These are phyloP conservation scores for Eristalis intricaria DNA, from an alignment of 2,888 invertebrate genomes.

Conservation along the genomic window DNA sequence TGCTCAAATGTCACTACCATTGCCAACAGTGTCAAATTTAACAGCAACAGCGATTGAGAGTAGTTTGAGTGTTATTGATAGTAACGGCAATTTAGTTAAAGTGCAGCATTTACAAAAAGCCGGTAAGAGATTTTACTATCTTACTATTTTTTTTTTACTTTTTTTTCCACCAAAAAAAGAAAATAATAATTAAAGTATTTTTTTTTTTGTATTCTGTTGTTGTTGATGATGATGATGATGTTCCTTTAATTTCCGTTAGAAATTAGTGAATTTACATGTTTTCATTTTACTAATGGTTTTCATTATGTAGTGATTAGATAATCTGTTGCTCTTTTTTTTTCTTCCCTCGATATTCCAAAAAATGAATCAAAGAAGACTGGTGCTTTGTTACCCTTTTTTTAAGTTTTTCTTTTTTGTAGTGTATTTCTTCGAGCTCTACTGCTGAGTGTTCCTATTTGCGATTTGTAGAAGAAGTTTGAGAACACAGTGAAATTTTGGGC, in stretches of 20 bases:
- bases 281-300: slow-evolving; percentile 37
- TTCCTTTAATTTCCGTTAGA: slow-evolving; percentile 4
- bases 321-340: slow-evolving; percentile 20
- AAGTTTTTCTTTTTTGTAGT: not conserved
- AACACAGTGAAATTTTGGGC: no score
- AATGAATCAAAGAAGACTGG: not conserved
- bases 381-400: slow-evolving; percentile 2
- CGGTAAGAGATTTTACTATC: slow-evolving; percentile 43
- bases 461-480: no score
- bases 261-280: slow-evolving; percentile 12
- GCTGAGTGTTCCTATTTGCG: slow-evolving; percentile 15
- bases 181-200: not conserved
- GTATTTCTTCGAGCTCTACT: not conserved
- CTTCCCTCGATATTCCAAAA: not conserved
- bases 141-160: not conserved
- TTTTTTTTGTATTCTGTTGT: slow-evolving; percentile 11
- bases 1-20: slow-evolving; percentile 50
- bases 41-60: slow-evolving; percentile 52
- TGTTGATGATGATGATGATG: not conserved
- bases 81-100: slow-evolving; percentile 59
- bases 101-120: slow-evolving; percentile 56
- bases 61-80: slow-evolving; percentile 52
- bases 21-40: slow-evolving; percentile 42
- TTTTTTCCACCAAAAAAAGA: not conserved
- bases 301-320: slow-evolving; percentile 30